Evolutionary conservation across 1,140 invertebrate genomes (phyloP), one percentile per base, ranked within the genome.

Genomic region (Musca vetustissima): DNA sequence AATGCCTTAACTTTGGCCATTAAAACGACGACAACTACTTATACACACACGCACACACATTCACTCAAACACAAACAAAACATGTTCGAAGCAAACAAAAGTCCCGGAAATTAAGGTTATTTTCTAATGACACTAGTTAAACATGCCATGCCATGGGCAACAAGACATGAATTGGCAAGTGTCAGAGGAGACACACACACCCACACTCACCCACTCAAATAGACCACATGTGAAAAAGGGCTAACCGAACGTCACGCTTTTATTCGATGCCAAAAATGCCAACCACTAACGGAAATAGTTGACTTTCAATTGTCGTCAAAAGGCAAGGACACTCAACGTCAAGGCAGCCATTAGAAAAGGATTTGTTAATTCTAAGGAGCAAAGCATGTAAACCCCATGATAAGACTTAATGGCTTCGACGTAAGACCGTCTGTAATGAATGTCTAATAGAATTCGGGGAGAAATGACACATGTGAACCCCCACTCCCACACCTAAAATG

Each of bases 91-190:
- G 24, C 57, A 61, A 61, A 61, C 57, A 61, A 32, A 43, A 32
- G 28, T 2, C 57, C 25, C n/a, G 57, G 57, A 61, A 61, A 61
- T 61, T 61, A 61, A 61, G 57, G 19, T 61, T 61, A 61, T n/a
- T 61, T 61, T 43, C 6, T 61, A 43, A 43, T 61, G 57, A 36
- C 57, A 61, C 57, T 61, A 61, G 57, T 61, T 61, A 61, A 61
- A 61, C 28, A 61, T 11, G 57, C n/a, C 28, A 43, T 13, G 36
- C 3, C 36, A 13, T 11, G 4, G 13, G 8, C 28, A 8, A 8
- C 8, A 4, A 13, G 36, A 3, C 28, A 32, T 9, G 28, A 32
- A 4, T 32, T 43, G 4, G 36, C 11, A 43, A 43, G 11, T 8
- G 36, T 2, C 36, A 11, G 13, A 43, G 6, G 1, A 8, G 13